phyloP scores from a whole-genome alignment of 2,113 vertebrate species.

The Rafetus swinhoei region DNA sequence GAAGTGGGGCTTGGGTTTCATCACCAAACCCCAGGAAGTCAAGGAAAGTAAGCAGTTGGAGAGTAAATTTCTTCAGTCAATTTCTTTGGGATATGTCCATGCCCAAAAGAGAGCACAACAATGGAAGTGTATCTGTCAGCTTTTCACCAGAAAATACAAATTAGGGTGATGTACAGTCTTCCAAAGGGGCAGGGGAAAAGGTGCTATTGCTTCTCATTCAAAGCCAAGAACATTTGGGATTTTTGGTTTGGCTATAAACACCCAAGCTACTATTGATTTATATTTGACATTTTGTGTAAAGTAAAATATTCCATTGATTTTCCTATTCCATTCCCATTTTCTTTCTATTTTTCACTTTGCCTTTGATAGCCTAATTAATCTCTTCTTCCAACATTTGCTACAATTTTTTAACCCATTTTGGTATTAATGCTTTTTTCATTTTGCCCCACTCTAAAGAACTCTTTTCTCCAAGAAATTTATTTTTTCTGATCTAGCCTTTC shows the following conservation, averaged over 20 bases:
- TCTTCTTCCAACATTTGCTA: not conserved
- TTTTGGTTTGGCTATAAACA: not conserved
- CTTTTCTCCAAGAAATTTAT: not conserved
- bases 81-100: not conserved
- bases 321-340: not conserved
- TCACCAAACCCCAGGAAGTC: too few species aligned
- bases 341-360: not conserved
- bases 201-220: accelerated
- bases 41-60: not conserved
- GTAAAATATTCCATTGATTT: not conserved
- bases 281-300: not conserved
- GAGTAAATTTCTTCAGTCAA: not conserved
- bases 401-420: not conserved
- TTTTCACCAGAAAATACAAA: not conserved
- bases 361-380: not conserved
- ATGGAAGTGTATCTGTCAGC: not conserved
- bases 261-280: not conserved
- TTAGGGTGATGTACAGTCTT: not conserved
- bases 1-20: too few species aligned
- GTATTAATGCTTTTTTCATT: not conserved
- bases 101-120: not conserved
- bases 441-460: not conserved
- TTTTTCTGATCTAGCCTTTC: not conserved
- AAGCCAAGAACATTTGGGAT: not conserved
- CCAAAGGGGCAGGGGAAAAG: not conserved